These are phyloP conservation scores for Chironomus striatipennis DNA, from an alignment of 1,140 invertebrate genomes.

Conservation along the genomic window DNA sequence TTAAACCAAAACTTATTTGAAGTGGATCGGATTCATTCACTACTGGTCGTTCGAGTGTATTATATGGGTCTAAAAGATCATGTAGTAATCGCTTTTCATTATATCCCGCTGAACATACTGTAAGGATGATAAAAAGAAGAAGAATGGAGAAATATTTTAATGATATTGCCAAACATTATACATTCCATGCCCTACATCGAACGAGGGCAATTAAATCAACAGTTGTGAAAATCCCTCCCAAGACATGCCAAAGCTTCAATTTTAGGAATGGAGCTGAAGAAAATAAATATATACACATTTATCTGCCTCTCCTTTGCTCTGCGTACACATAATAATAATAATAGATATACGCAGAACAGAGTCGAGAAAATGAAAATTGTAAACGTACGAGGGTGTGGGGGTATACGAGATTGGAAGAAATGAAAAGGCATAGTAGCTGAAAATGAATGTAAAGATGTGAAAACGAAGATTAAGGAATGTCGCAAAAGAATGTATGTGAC, in stretches of 20 bases:
- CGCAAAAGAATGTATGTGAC: not conserved
- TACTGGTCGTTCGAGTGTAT: slow-evolving; percentile 93
- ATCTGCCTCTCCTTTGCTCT: too few species aligned
- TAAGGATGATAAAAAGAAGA: slow-evolving; percentile 33
- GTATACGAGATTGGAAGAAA: not conserved
- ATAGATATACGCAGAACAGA: too few species aligned
- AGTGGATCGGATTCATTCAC: slow-evolving; percentile 93
- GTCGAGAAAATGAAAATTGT: not conserved
- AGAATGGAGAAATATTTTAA: slow-evolving; percentile 23
- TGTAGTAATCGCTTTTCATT: slow-evolving; percentile 90
- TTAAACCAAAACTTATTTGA: slow-evolving; percentile 92
- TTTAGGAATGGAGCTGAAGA: not conserved
- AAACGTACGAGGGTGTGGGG: not conserved
- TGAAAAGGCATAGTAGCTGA: not conserved
- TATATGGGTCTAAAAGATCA: slow-evolving; percentile 90
- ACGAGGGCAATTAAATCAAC: slow-evolving; percentile 10
- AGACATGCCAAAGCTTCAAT: not conserved
- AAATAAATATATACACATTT: too few species aligned
- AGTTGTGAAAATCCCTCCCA: not conserved
- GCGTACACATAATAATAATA: too few species aligned
- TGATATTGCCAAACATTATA: slow-evolving; percentile 6
- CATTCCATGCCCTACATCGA: not conserved
- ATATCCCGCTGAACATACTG: slow-evolving; percentile 72
- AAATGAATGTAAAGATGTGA: not conserved
- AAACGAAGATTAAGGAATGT: not conserved